Conservation (phyloP, 2,888 invertebrate species). For the Spisula subtruncata region DNA sequence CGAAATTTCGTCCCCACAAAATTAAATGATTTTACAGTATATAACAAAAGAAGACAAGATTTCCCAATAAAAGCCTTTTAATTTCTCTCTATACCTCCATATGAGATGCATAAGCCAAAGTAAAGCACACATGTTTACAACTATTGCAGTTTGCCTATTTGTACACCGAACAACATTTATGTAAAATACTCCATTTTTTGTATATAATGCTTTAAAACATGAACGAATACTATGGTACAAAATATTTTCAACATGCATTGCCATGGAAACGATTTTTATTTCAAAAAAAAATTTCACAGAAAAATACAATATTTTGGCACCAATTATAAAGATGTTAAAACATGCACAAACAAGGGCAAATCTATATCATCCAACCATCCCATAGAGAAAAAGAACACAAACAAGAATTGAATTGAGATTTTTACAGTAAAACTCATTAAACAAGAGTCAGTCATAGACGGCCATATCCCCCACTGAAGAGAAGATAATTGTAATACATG, state of each 20-base stretch:
- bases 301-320: conserved; percentile 17
- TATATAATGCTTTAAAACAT: conserved; percentile 45
- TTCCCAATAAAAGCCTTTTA: conserved; percentile 65
- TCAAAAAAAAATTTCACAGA: not conserved
- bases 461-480: no score
- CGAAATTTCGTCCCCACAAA: no score
- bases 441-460: no score
- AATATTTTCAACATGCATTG: conserved; percentile 15
- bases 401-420: not conserved
- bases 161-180: conserved; percentile 52
- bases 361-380: not conserved
- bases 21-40: no score
- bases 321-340: not conserved
- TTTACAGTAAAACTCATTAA: not conserved
- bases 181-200: conserved; percentile 47
- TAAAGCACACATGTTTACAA: conserved; percentile 64
- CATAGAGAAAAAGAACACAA: no score
- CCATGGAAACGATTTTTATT: conserved; percentile 26
- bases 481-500: no score
- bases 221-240: conserved; percentile 17
- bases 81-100: conserved; percentile 62
- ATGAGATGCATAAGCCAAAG: conserved; percentile 65
- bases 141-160: conserved; percentile 70
- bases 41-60: not conserved
- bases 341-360: not conserved